Evolutionary conservation across 2,113 vertebrate species (phyloP).

Genomic region (Elephas maximus): DNA sequence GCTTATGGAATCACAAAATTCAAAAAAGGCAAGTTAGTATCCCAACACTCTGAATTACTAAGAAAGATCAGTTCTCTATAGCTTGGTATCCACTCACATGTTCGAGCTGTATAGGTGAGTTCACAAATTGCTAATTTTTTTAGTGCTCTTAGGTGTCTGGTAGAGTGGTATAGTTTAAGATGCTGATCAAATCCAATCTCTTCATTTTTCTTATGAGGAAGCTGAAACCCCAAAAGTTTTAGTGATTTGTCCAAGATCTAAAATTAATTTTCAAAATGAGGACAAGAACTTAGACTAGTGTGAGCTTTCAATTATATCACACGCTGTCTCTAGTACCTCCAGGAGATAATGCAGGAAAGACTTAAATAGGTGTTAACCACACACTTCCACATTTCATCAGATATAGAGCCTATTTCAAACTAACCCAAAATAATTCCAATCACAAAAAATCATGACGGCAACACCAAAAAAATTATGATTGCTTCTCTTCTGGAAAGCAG

Average conservation of each 20-base stretch:
- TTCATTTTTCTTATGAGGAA: neutral
- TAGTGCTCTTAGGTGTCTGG: neutral
- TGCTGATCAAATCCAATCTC: neutral
- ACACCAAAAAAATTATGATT: neutral
- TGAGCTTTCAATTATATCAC: neutral
- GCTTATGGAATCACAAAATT: neutral
- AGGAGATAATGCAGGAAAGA: neutral
- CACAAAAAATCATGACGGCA: neutral
- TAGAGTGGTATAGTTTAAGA: neutral
- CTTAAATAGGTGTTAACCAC: neutral
- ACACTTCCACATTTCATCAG: neutral
- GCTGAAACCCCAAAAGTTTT: neutral
- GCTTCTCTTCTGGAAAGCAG: constrained; percentile 23
- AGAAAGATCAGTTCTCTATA: neutral
- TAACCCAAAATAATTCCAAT: constrained; percentile 5
- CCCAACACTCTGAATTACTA: neutral
- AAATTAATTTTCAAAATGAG: neutral
- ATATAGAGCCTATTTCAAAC: neutral
- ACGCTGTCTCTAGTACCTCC: neutral
- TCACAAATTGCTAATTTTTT: neutral
- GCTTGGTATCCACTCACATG: neutral
- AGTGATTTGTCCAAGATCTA: neutral
- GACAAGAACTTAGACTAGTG: neutral
- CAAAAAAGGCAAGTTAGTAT: neutral
- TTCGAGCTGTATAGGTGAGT: neutral